phyloP scores from a whole-genome alignment of 2,113 vertebrate species.

The Strix aluco region DNA sequence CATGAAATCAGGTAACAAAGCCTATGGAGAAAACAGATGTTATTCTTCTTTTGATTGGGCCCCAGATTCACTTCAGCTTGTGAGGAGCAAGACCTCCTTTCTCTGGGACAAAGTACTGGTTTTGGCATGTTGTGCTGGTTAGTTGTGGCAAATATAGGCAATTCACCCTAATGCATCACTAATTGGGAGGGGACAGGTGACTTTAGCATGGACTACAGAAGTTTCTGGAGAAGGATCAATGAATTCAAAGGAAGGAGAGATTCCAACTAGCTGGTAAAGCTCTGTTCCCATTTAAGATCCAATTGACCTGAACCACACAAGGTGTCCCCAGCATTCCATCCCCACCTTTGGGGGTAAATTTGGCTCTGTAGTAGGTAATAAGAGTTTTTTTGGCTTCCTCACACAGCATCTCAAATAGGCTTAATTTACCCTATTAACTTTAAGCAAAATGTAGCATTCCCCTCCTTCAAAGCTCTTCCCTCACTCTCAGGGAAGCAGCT shows the following conservation, averaged over 20 bases:
- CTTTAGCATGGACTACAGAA: neutral
- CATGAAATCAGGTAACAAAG: neutral
- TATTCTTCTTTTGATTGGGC: neutral
- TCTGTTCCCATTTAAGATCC: neutral
- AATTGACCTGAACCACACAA: neutral
- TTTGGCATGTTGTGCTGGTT: neutral
- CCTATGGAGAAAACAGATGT: neutral
- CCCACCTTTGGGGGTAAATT: neutral
- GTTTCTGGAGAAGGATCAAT: neutral
- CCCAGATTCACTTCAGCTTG: neutral
- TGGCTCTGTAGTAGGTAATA: neutral
- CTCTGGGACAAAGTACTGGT: neutral
- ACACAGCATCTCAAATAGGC: neutral
- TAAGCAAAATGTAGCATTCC: neutral
- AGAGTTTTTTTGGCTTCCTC: neutral
- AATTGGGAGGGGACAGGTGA: neutral
- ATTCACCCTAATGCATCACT: neutral
- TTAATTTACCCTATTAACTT: neutral
- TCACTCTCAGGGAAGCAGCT: neutral
- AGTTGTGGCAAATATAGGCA: neutral
- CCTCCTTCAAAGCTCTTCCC: neutral
- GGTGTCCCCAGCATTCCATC: neutral
- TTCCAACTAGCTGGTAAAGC: neutral
- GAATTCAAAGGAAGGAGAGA: neutral
- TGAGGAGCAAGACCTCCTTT: neutral